Percentiles rank a stretch among this genome's conserved stretches.
These are phyloP conservation scores for Thripadectes ignobilis DNA, from an alignment of 2,797 vertebrate species.

Conservation along the genomic window DNA sequence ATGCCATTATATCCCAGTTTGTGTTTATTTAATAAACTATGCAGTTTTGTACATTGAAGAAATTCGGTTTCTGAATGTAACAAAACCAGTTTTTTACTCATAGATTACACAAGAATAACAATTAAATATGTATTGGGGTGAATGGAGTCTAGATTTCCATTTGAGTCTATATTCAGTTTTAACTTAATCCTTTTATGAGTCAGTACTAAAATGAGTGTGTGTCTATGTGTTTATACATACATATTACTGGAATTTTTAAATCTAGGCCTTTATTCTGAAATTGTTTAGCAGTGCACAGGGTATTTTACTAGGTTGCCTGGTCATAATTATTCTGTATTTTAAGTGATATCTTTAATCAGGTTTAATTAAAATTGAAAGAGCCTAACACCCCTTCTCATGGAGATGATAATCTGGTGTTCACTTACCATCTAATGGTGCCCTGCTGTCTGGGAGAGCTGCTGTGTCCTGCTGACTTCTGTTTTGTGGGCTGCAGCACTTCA, in stretches of 20 bases:
- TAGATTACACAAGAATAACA: slow-evolving; percentile 17
- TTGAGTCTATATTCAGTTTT: slow-evolving; percentile 15
- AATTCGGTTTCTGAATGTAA: slow-evolving; percentile 47
- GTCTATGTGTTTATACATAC: neutral
- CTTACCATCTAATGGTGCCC: slow-evolving; percentile 68
- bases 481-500: slow-evolving; percentile 26
- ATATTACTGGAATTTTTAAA: slow-evolving; percentile 45
- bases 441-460: slow-evolving; percentile 65
- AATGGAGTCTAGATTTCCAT: neutral
- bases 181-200: slow-evolving; percentile 37
- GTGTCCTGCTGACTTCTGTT: slow-evolving; percentile 27
- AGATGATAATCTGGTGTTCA: slow-evolving; percentile 61
- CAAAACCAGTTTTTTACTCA: slow-evolving; percentile 56
- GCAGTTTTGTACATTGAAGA: slow-evolving; percentile 60
- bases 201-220: neutral
- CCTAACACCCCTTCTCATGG: slow-evolving; percentile 37
- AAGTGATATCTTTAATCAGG: slow-evolving; percentile 61
- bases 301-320: slow-evolving; percentile 50
- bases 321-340: slow-evolving; percentile 38
- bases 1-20: slow-evolving; percentile 78
- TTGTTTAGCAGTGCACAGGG: slow-evolving; percentile 26
- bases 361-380: slow-evolving; percentile 63
- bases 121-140: neutral
- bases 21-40: slow-evolving; percentile 80
- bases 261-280: slow-evolving; percentile 51